These are phyloP conservation scores for Scaptomyza reducta DNA, from an alignment of 2,888 invertebrate species.

Conservation along the genomic window DNA sequence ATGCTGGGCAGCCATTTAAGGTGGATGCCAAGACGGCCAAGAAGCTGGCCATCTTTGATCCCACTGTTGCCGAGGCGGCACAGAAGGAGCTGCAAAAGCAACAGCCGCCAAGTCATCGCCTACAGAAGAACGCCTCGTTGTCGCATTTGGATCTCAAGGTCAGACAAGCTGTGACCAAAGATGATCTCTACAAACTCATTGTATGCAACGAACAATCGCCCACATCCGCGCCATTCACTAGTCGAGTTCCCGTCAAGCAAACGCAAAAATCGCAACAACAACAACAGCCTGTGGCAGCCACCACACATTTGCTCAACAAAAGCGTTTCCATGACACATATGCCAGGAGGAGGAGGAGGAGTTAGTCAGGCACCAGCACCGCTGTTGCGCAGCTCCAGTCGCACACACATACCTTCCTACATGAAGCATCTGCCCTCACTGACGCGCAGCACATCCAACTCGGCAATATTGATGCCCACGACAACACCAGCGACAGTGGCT, in stretches of 20 bases:
- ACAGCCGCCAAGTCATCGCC: slow-evolving; percentile 48
- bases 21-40: slow-evolving; percentile 82
- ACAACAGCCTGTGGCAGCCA: slow-evolving; percentile 13
- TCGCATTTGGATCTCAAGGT: slow-evolving; percentile 83
- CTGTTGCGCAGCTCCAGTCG: slow-evolving; percentile 78
- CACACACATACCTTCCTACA: slow-evolving; percentile 83
- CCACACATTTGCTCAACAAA: slow-evolving; percentile 73
- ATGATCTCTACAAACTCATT: slow-evolving; percentile 84
- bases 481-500: slow-evolving; percentile 1
- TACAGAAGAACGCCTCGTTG: slow-evolving; percentile 83
- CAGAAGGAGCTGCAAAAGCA: slow-evolving; percentile 78
- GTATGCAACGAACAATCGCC: slow-evolving; percentile 81
- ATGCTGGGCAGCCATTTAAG: slow-evolving; percentile 78
- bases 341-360: slow-evolving; percentile 50
- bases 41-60: slow-evolving; percentile 82
- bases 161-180: slow-evolving; percentile 83
- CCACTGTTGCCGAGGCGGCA: slow-evolving; percentile 82
- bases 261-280: slow-evolving; percentile 26
- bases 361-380: slow-evolving; percentile 20
- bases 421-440: slow-evolving; percentile 81
- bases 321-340: slow-evolving; percentile 83
- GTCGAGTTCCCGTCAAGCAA: slow-evolving; percentile 77
- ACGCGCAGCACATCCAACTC: slow-evolving; percentile 84
- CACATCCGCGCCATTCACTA: slow-evolving; percentile 52
- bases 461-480: slow-evolving; percentile 73